Percentiles rank a stretch among this genome's conserved stretches.
Evolutionary conservation across 2,888 invertebrate species (phyloP).

Genomic region (Eristalis arbustorum): DNA sequence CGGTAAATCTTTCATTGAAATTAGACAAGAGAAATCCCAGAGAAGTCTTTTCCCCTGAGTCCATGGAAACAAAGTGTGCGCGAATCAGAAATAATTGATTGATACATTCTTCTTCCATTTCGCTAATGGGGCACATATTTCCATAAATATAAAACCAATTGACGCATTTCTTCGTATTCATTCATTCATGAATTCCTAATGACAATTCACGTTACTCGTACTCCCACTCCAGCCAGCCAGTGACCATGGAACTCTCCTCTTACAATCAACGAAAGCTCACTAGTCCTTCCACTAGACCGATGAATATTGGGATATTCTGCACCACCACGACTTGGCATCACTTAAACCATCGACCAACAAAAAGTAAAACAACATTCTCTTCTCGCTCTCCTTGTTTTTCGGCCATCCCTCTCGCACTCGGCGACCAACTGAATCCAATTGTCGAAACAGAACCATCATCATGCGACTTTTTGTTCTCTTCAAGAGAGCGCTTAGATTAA

Average conservation of each 20-base stretch:
- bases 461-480: neutral
- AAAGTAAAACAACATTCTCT: neutral
- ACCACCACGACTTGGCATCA: conserved; percentile 8
- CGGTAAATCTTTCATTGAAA: no score
- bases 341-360: neutral
- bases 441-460: conserved; percentile 22
- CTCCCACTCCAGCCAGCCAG: neutral
- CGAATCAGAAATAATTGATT: neutral
- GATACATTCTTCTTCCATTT: neutral
- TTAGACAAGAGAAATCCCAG: neutral
- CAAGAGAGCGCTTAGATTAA: neutral
- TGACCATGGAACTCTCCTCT: neutral
- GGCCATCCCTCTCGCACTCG: conserved; percentile 17
- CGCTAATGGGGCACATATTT: neutral
- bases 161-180: neutral
- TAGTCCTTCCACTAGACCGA: neutral
- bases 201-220: neutral
- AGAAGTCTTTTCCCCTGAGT: neutral
- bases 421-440: neutral
- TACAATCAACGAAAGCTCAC: neutral
- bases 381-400: conserved; percentile 37
- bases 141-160: neutral
- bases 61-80: neutral
- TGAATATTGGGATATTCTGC: neutral
- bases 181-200: neutral